phyloP scores from a whole-genome alignment of 2,797 vertebrate species.

The Semotilus atromaculatus region DNA sequence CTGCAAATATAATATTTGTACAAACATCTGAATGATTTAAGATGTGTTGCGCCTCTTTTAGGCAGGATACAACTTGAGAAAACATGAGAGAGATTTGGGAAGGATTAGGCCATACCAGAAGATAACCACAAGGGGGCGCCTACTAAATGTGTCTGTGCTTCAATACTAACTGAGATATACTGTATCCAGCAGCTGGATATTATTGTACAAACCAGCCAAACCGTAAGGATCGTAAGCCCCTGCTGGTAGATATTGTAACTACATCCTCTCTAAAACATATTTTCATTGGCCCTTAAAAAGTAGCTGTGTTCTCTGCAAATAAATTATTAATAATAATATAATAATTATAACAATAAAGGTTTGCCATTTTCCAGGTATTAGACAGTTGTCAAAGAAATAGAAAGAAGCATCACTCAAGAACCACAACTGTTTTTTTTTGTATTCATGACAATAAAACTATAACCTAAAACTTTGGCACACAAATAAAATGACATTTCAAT shows the following conservation, averaged over 20 bases:
- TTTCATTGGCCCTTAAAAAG: not conserved
- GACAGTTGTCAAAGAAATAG: not conserved
- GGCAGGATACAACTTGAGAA: not conserved
- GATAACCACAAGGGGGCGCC: conserved; percentile 47
- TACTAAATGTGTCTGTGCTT: not conserved
- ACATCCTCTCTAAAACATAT: not conserved
- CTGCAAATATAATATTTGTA: conserved; percentile 7
- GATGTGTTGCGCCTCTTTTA: not conserved
- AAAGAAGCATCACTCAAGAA: not conserved
- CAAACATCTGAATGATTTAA: not conserved
- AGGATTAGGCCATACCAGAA: not conserved
- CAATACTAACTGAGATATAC: too few species aligned
- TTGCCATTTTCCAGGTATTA: not conserved
- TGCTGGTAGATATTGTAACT: not conserved
- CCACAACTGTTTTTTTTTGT: not conserved
- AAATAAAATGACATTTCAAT: not conserved
- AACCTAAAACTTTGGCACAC: not conserved
- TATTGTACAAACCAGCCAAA: not conserved
- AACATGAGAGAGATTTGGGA: not conserved
- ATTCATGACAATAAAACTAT: not conserved
- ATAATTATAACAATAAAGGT: not conserved
- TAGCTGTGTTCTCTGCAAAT: not conserved
- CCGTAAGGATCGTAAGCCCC: not conserved
- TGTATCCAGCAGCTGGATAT: not conserved
- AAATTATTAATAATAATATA: not conserved